Conservation (phyloP, 2,888 invertebrate species). For the Acleris laterana region DNA sequence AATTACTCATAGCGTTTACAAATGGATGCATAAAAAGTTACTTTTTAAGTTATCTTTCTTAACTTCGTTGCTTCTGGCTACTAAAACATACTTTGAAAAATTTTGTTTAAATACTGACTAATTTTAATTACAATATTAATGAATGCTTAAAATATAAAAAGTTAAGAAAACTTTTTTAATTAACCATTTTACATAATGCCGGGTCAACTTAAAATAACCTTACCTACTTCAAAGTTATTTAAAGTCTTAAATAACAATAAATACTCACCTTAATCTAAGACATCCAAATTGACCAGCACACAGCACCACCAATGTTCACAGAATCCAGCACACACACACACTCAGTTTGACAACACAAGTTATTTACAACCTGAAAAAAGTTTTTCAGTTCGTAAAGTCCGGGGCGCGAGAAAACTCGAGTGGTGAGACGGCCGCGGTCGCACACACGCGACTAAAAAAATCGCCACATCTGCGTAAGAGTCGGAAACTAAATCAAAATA, state of each 20-base stretch:
- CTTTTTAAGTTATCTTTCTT: no score
- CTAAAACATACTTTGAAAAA: not conserved
- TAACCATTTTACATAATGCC: no score
- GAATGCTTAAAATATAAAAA: not conserved
- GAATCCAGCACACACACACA: slow-evolving; percentile 55
- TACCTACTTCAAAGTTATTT: not conserved
- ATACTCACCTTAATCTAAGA: slow-evolving; percentile 73
- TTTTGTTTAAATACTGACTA: no score
- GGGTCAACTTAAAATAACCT: no score
- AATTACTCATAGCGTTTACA: not conserved
- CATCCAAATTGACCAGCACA: slow-evolving; percentile 66
- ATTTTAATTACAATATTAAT: slow-evolving; percentile 25
- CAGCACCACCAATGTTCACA: slow-evolving; percentile 46
- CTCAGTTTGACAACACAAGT: slow-evolving; percentile 47
- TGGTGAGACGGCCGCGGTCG: slow-evolving; percentile 71
- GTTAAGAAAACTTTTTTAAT: not conserved
- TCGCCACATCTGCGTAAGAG: slow-evolving; percentile 82
- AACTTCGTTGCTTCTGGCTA: no score
- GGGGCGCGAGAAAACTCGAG: slow-evolving; percentile 58
- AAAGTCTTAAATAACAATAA: slow-evolving; percentile 12
- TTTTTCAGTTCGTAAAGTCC: slow-evolving; percentile 64
- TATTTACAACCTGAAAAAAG: slow-evolving; percentile 62
- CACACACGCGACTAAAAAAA: slow-evolving; percentile 83
- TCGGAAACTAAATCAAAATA: slow-evolving; percentile 85
- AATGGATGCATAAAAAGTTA: no score